Conservation (phyloP, 2,797 vertebrate species). For the Poeciliopsis turneri region DNA sequence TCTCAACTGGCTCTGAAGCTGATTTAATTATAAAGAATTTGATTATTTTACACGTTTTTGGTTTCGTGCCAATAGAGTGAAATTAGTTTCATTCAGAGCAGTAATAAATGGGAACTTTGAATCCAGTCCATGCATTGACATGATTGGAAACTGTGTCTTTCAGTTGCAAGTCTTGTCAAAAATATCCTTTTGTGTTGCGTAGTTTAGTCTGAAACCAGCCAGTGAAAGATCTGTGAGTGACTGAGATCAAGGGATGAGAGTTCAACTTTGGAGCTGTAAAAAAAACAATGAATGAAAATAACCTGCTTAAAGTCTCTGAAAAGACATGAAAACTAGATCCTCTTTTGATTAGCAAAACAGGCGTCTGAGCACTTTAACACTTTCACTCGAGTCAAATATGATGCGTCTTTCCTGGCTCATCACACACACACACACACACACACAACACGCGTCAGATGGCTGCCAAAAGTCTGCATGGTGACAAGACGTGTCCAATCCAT, state of each 20-base stretch:
- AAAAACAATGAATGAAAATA: conserved; percentile 31
- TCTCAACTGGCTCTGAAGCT: neutral
- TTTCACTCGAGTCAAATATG: conserved; percentile 54
- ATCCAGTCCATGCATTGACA: neutral
- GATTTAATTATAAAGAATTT: neutral
- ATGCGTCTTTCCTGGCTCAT: conserved; percentile 66
- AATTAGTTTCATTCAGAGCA: neutral
- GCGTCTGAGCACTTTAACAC: conserved; percentile 40
- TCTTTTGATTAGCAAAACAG: conserved; percentile 58
- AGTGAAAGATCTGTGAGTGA: neutral
- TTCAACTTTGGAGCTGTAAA: neutral
- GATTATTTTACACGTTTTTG: neutral
- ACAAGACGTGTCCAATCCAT: conserved; percentile 68
- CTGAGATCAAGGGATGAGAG: neutral
- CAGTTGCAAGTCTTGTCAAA: neutral
- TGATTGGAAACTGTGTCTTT: neutral
- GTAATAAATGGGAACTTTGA: neutral
- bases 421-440: conserved; percentile 48
- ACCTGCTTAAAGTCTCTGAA: conserved; percentile 38
- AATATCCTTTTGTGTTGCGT: neutral
- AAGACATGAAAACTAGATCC: conserved; percentile 40
- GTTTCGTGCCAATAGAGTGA: neutral
- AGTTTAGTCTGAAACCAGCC: neutral
- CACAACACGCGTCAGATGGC: conserved; percentile 59
- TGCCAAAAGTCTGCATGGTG: conserved; percentile 69